phyloP scores from a whole-genome alignment of 2,113 vertebrate genomes.

The Sphaerodactylus townsendi region DNA sequence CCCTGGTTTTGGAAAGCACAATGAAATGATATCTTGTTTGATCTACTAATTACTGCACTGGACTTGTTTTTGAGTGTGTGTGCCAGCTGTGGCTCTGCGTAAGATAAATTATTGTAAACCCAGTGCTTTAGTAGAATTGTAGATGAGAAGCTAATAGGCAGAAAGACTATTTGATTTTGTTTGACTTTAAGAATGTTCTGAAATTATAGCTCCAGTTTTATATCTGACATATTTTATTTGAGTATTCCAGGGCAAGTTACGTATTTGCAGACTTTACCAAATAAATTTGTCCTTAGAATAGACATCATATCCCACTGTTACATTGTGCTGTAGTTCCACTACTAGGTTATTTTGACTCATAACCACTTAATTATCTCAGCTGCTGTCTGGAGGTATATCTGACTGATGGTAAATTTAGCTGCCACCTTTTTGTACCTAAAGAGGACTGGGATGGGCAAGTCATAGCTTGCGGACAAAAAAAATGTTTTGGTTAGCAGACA shows the following conservation, averaged over 20 bases:
- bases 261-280: not conserved
- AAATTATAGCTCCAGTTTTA: not conserved
- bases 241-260: not conserved
- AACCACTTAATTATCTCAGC: not conserved
- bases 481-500: conserved; percentile 25
- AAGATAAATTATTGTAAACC: not conserved
- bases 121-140: not conserved
- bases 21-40: not conserved
- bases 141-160: not conserved
- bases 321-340: not conserved
- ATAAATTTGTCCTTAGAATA: not conserved
- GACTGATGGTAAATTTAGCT: not conserved
- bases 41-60: not conserved
- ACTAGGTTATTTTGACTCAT: not conserved
- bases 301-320: not conserved
- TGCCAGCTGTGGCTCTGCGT: not conserved
- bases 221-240: not conserved
- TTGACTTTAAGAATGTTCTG: not conserved
- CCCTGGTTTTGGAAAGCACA: not conserved
- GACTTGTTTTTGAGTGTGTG: not conserved
- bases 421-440: not conserved
- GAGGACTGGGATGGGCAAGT: not conserved
- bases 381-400: not conserved
- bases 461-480: not conserved
- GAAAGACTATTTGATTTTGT: not conserved